phyloP scores from a whole-genome alignment of 2,797 vertebrate genomes.

The Pseudomugil gertrudae region DNA sequence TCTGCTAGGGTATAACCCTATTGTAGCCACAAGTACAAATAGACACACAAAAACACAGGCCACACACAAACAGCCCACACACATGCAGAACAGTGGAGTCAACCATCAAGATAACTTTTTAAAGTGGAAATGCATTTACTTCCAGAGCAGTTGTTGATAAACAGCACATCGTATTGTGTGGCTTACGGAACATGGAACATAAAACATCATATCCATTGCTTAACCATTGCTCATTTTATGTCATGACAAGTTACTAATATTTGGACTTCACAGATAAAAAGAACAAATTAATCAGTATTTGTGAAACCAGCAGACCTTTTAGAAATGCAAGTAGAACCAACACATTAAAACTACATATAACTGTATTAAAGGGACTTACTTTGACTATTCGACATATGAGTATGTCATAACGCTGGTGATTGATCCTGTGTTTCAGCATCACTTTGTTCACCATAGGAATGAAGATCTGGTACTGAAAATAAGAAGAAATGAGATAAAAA shows the following conservation, averaged over 20 bases:
- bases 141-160: constrained; percentile 54
- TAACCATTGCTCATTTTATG: constrained; percentile 4
- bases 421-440: constrained; percentile 93
- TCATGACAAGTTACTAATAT: constrained; percentile 1
- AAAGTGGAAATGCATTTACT: constrained; percentile 47
- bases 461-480: constrained; percentile 95
- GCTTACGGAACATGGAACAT: constrained; percentile 24
- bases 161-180: constrained; percentile 37
- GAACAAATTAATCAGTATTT: neutral
- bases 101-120: constrained; percentile 45
- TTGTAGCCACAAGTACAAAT: constrained; percentile 32
- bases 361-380: constrained; percentile 74
- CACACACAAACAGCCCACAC: constrained; percentile 56
- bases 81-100: constrained; percentile 31
- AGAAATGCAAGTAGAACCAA: neutral
- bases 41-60: constrained; percentile 38
- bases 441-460: constrained; percentile 99
- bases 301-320: constrained; percentile 7
- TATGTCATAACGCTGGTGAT: constrained; percentile 96
- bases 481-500: constrained; percentile 44
- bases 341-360: neutral
- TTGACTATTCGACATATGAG: constrained; percentile 98
- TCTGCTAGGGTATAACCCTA: constrained; percentile 97
- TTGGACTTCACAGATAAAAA: neutral
- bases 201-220: constrained; percentile 21